Evolutionary conservation across 2,888 invertebrate genomes (phyloP).

Genomic region (Meghimatium bilineatum): DNA sequence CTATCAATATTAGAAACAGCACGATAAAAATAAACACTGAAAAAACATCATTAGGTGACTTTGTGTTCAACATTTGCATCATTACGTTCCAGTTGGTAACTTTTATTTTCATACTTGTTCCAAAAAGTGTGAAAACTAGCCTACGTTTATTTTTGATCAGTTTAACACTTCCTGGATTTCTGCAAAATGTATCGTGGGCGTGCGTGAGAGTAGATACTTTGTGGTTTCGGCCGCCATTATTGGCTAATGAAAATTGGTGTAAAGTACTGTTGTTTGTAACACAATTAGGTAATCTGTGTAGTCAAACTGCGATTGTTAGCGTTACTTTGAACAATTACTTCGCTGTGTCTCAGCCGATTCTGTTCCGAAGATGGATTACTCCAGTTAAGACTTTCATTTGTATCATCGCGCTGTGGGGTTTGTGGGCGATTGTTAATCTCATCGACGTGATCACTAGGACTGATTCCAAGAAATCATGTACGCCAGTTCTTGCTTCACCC

Average conservation of each 20-base stretch:
- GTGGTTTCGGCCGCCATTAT: too few species aligned
- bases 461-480: background rate
- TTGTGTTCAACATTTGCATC: too few species aligned
- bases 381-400: background rate
- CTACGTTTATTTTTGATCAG: slow-evolving; percentile 7
- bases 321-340: slow-evolving; percentile 12
- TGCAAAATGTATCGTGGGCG: background rate
- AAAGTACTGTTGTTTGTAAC: background rate
- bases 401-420: background rate
- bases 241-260: too few species aligned
- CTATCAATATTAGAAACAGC: background rate
- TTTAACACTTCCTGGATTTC: slow-evolving; percentile 7
- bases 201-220: too few species aligned
- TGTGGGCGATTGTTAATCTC: background rate
- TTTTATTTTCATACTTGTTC: slow-evolving; percentile 13
- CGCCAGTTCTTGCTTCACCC: background rate
- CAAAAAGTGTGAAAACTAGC: slow-evolving; percentile 14
- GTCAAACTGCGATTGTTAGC: background rate
- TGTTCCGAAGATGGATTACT: slow-evolving; percentile 7
- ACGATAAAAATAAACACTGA: background rate
- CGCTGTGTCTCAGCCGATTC: slow-evolving; percentile 2
- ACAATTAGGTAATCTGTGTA: background rate
- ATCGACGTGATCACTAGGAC: background rate
- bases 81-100: background rate
- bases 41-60: too few species aligned